Conservation (phyloP, 2,113 vertebrate species). For the Danionella cerebrum region DNA sequence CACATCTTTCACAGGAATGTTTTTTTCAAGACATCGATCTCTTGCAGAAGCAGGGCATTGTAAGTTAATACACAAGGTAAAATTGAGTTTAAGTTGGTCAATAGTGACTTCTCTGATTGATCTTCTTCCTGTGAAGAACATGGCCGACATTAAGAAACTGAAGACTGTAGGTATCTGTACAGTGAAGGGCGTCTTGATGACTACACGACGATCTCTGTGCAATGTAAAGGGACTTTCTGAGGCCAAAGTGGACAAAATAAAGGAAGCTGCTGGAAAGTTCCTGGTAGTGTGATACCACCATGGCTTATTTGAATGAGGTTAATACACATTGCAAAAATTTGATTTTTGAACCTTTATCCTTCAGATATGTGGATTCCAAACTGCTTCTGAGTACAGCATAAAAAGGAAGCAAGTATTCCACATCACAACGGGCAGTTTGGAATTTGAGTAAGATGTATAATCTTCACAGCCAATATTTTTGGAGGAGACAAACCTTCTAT, state of each 20-base stretch:
- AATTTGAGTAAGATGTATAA: slow-evolving; percentile 82
- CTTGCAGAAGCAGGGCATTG: slow-evolving; percentile 94
- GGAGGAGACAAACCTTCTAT: no score
- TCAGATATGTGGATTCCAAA: slow-evolving; percentile 89
- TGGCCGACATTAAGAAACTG: slow-evolving; percentile 95
- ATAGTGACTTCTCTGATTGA: slow-evolving; percentile 24
- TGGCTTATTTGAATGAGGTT: no score
- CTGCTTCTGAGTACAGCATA: slow-evolving; percentile 87
- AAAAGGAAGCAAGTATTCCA: slow-evolving; percentile 93
- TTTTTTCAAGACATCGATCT: slow-evolving; percentile 97
- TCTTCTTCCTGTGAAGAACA: slow-evolving; percentile 71
- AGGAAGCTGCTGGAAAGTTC: slow-evolving; percentile 94
- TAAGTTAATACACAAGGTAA: no score
- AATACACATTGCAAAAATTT: no score
- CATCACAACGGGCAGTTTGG: slow-evolving; percentile 90
- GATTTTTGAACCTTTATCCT: not conserved
- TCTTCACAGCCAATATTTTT: not conserved
- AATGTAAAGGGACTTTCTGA: slow-evolving; percentile 95
- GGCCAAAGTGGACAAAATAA: slow-evolving; percentile 98
- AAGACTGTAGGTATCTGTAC: slow-evolving; percentile 96
- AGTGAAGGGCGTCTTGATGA: slow-evolving; percentile 96
- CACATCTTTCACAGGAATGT: slow-evolving; percentile 68
- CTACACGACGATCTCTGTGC: slow-evolving; percentile 83
- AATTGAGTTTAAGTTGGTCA: no score
- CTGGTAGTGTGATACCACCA: slow-evolving; percentile 69